Conservation (phyloP, 2,797 vertebrate genomes). For the Eospalax fontanierii region DNA sequence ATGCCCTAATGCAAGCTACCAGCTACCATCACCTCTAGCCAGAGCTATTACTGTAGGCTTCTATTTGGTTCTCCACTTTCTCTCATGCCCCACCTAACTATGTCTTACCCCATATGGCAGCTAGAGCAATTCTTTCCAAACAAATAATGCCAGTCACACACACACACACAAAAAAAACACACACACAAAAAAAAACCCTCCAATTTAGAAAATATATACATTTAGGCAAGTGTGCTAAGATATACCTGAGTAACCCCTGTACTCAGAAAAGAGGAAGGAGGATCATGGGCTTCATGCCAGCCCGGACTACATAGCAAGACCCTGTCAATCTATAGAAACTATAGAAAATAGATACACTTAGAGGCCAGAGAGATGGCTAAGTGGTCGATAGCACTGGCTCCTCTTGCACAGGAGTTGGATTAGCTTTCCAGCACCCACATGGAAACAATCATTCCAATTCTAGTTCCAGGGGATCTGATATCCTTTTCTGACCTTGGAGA, state of each 20-base stretch:
- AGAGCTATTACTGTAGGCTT: neutral
- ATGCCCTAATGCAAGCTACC: neutral
- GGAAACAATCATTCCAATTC: too few relatives aligned
- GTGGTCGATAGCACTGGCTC: too few relatives aligned
- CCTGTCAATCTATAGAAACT: neutral
- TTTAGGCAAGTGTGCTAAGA: neutral
- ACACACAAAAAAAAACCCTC: neutral
- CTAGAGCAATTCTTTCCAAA: neutral
- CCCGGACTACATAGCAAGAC: neutral
- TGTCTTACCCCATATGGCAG: neutral
- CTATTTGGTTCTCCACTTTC: neutral
- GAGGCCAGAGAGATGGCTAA: too few relatives aligned
- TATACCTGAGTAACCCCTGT: neutral
- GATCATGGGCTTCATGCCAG: neutral
- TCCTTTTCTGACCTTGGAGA: too few relatives aligned
- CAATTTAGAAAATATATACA: neutral
- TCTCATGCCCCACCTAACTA: neutral
- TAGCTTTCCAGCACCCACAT: too few relatives aligned
- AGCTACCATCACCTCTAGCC: neutral
- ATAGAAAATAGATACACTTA: too few relatives aligned
- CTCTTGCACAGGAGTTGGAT: too few relatives aligned
- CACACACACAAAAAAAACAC: too few relatives aligned
- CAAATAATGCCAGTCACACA: neutral
- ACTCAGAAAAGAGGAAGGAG: neutral
- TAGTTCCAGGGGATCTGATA: too few relatives aligned